Evolutionary conservation across 2,888 invertebrate species (phyloP).

Genomic region (Syrphus vitripennis): DNA sequence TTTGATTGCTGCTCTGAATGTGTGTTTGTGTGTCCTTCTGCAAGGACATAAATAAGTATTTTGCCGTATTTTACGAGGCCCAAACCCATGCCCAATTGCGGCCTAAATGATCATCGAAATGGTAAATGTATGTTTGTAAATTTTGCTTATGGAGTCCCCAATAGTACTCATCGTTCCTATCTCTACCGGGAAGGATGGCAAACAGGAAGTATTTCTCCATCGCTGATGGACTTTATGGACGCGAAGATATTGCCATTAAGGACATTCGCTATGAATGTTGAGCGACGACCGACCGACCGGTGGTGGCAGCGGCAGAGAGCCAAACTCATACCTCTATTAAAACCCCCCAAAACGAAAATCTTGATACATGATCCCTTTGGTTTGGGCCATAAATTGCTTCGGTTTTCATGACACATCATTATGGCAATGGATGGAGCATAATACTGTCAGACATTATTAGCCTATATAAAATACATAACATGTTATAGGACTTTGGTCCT

Average conservation of each 20-base stretch:
- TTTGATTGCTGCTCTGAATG: not conserved
- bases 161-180: not conserved
- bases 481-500: not conserved
- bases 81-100: constrained; percentile 60
- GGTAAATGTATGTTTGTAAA: not conserved
- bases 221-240: constrained; percentile 66
- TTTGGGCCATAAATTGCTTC: constrained; percentile 65
- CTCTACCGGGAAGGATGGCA: constrained; percentile 10
- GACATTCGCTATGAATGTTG: constrained; percentile 42
- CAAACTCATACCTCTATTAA: constrained; percentile 44
- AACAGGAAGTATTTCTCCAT: constrained; percentile 51
- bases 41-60: constrained; percentile 61
- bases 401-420: constrained; percentile 69
- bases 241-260: constrained; percentile 67
- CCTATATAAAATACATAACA: not conserved
- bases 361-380: constrained; percentile 71
- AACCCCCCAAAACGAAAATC: constrained; percentile 53
- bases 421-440: constrained; percentile 63
- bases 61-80: constrained; percentile 64
- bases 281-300: not conserved
- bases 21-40: not conserved
- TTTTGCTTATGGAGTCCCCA: not conserved
- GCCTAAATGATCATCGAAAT: constrained; percentile 57
- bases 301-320: too few relatives aligned
- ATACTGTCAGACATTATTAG: constrained; percentile 58